phyloP scores from a whole-genome alignment of 2,113 vertebrate species.

The Microcebus lehilahytsara region DNA sequence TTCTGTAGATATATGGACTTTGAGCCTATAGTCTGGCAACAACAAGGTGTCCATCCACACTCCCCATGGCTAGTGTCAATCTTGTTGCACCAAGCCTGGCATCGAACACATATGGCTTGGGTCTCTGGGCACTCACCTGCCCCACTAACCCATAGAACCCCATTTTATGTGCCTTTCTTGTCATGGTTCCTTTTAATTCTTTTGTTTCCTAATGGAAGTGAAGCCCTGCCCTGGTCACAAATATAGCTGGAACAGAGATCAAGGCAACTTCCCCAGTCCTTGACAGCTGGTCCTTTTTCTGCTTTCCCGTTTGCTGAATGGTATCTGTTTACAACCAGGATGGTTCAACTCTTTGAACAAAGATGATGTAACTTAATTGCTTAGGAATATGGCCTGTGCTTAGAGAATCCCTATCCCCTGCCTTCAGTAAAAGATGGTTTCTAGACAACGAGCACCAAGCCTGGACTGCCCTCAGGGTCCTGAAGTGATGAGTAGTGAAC shows the following conservation, averaged over 20 bases:
- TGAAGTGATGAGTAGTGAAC: neutral
- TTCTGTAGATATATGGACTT: neutral
- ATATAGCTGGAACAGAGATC: neutral
- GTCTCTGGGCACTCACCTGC: too few relatives aligned
- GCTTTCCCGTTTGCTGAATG: neutral
- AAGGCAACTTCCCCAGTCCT: neutral
- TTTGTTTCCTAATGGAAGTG: neutral
- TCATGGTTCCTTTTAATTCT: neutral
- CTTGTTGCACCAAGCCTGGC: neutral
- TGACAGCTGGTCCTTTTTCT: neutral
- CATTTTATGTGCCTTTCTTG: neutral
- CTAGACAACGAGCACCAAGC: neutral
- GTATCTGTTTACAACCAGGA: neutral
- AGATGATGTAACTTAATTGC: neutral
- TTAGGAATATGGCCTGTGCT: neutral
- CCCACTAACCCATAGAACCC: neutral
- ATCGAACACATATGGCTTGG: neutral
- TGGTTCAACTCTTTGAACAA: neutral
- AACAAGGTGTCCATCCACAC: rapidly evolving
- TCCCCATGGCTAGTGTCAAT: neutral
- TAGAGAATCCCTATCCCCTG: neutral
- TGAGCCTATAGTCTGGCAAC: neutral
- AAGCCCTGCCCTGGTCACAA: neutral
- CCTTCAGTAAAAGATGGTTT: neutral
- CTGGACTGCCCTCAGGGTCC: neutral